Evolutionary conservation across 2,113 vertebrate species (phyloP), one percentile per base, ranked within the genome.

Genomic region (Lasiurus cinereus): DNA sequence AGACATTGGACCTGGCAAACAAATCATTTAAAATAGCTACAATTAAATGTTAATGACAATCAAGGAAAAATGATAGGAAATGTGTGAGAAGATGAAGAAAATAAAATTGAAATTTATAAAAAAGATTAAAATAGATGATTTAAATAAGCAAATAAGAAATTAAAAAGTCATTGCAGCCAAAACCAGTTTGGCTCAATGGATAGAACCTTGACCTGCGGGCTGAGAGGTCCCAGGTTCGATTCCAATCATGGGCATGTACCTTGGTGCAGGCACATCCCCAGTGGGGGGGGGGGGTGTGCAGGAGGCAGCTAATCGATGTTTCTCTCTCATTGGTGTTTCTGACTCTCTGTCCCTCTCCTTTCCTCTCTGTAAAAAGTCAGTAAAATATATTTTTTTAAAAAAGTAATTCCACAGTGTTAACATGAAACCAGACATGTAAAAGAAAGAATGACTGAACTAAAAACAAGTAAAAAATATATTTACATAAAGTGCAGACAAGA

Each of bases 21-120:
- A 83, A 76, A 66, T 33, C 48, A 73, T 64, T 73, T 83, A 29
- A 83, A 83, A 83, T 64, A 59, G 15, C 29, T 62, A 73, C 48
- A 82, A 91, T 73, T 72, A 91, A 87, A 87, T 72, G 13, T 87
- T 93, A 70, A 93, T 39, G 52, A 77, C 22, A 69, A 85, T 12
- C 24, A 46, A 70, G 39, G 48, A 70, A 77, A 80, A 67, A 84
- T 33, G 29, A 85, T 19, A 92, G 50, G 64, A 93, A 78, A 70
- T 79, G 73, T 62, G 16, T 67, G 80, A 31, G 18, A 92, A 86
- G 64, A 79, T 14, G 6, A 69, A 69, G 73, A 70, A 86, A 78
- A 70, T n/a, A 87, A 64, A 86, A 59, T 0, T 29, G 12, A 86
- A 86, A 59, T 78, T 22, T 54, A 48, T 69, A 12, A 12, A 78